phyloP scores from a whole-genome alignment of 2,113 vertebrate genomes.

The Ondatra zibethicus region DNA sequence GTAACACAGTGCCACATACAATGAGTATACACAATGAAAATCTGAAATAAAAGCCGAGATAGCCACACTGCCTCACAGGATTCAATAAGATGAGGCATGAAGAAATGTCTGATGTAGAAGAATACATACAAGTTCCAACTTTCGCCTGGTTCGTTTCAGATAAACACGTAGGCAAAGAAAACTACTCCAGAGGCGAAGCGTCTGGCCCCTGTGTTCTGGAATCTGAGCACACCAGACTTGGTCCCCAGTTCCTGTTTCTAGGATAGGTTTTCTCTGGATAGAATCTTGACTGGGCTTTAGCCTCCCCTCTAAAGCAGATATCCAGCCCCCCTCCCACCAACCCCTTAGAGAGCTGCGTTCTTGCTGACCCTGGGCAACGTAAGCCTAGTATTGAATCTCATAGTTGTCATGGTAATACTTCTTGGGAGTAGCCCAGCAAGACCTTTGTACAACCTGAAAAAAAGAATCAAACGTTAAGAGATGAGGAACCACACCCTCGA shows the following conservation, averaged over 20 bases:
- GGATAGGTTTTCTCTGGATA: background rate
- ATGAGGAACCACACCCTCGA: background rate
- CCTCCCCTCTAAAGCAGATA: background rate
- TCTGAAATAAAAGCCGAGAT: background rate
- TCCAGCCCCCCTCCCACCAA: no score
- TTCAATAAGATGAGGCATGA: background rate
- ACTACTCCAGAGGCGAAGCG: fast-evolving
- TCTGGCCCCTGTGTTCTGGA: background rate
- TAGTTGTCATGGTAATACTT: background rate
- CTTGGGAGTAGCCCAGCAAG: background rate
- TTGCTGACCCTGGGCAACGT: background rate
- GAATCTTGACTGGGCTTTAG: background rate
- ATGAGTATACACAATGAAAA: background rate
- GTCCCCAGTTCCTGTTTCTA: background rate
- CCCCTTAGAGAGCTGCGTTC: background rate
- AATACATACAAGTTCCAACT: background rate
- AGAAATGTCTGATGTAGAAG: background rate
- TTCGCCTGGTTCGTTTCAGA: background rate
- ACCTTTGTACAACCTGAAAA: background rate
- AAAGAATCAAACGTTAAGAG: background rate
- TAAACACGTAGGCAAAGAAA: background rate
- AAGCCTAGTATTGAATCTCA: background rate
- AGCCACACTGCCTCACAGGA: background rate
- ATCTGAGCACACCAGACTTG: background rate
- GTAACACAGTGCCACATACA: background rate